Evolutionary conservation across 2,797 vertebrate species (phyloP), one percentile per base, ranked within the genome.

Genomic region (Heteromormyrus szaboi): DNA sequence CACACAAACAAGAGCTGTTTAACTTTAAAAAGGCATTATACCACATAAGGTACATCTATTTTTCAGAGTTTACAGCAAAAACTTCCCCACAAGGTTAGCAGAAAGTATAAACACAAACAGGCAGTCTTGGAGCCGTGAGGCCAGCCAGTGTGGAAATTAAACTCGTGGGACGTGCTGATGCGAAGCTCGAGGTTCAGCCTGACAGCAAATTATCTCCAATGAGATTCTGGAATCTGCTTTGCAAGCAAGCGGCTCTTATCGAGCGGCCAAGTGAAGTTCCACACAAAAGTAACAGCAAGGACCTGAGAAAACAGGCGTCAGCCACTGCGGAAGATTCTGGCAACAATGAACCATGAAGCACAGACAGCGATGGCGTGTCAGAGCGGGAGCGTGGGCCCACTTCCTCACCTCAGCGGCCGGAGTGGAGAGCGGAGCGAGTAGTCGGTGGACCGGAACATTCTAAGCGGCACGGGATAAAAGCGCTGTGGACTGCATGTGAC

Each of bases 181-280:
- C 17, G 14, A 79, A 44, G 37, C 72, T 79, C 17, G 6, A 44
- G 37, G 12, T 79, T 19, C 37, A 44, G 72, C 37, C 72, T 44
- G 72, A 79, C 72, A 37, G 37, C 72, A 79, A 79, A 79, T 79
- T 79, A 79, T 79, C 72, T 79, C 37, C 72, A 79, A 44, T 44
- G 72, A 44, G 72, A 37, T 79, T 44, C 37, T 44, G 37, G 37
- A 79, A 79, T 79, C 33, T 37, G 72, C 72, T 44, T 79, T 8
- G 72, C 72, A 44, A 79, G 72, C 72, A 79, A 44, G 72, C 14
- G 37, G 72, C 72, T 44, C 72, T 79, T 79, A 79, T 37, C 37
- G 33, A 41, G 72, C 25, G 29, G 62, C 14, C 62, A 3, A 79
- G 37, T 2, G 5, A 25, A 79, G 72, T 2, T 44, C 62, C 62